These are phyloP conservation scores for Manis javanica DNA, from an alignment of 2,797 vertebrate species.

Conservation along the genomic window DNA sequence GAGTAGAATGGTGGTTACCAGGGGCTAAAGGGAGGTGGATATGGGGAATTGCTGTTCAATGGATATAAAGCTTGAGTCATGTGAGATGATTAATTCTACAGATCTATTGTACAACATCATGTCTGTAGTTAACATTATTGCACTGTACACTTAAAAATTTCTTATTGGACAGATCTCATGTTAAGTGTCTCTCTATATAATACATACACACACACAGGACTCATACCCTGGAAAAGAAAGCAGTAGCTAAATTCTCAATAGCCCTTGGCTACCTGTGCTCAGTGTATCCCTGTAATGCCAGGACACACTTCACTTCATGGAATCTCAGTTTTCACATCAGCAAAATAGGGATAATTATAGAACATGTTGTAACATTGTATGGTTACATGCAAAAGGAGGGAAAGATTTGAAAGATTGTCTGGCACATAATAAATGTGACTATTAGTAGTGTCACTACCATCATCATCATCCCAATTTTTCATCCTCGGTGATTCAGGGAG, in stretches of 20 bases:
- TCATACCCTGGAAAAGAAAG: neutral
- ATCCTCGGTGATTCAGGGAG: neutral
- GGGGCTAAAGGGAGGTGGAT: too few relatives aligned
- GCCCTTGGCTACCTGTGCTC: rapidly evolving
- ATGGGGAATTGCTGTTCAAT: neutral
- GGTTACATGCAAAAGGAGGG: neutral
- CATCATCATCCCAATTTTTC: neutral
- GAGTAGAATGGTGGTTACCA: neutral
- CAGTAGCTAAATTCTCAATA: neutral
- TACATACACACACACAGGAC: neutral
- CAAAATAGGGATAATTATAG: neutral
- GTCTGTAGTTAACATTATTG: neutral
- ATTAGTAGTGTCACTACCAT: too few relatives aligned
- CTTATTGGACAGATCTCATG: neutral
- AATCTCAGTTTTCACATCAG: neutral
- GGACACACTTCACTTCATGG: too few relatives aligned
- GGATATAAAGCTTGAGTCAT: neutral
- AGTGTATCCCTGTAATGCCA: neutral
- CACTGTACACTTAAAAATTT: neutral
- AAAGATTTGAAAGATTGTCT: neutral
- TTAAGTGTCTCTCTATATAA: neutral
- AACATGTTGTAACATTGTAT: neutral
- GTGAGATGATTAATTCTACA: neutral
- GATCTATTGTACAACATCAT: neutral
- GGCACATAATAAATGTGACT: neutral